Conservation (phyloP, 53 echinoderm and acorn worm genomes). For the Apostichopus leukothele region DNA sequence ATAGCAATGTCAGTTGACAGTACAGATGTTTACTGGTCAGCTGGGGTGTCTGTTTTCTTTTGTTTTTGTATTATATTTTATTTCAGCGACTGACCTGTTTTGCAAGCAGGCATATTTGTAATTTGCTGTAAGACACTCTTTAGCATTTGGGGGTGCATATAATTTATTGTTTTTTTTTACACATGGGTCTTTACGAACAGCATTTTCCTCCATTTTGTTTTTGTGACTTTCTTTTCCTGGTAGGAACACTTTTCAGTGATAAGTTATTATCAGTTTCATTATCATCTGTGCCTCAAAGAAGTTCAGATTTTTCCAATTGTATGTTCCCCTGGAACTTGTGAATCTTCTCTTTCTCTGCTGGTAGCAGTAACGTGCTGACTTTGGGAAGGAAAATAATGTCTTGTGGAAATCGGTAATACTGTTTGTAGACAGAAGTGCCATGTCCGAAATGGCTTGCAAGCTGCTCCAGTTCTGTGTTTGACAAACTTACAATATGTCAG, state of each 20-base stretch:
- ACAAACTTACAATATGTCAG: slow-evolving; percentile 45
- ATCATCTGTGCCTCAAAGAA: neutral
- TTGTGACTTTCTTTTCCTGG: neutral
- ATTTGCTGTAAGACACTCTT: neutral
- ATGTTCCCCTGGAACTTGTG: neutral
- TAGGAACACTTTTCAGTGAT: no score
- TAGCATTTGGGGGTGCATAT: slow-evolving; percentile 19
- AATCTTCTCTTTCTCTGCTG: slow-evolving; percentile 45
- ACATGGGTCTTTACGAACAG: no score
- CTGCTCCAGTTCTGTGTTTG: no score
- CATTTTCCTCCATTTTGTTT: slow-evolving; percentile 2
- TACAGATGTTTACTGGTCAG: no score
- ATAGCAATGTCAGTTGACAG: no score
- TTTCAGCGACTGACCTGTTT: neutral
- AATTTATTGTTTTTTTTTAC: neutral
- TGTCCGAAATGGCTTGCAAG: no score
- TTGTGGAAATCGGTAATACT: slow-evolving; percentile 53
- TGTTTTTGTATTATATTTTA: no score
- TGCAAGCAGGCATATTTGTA: slow-evolving; percentile 2
- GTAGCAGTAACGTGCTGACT: slow-evolving; percentile 42
- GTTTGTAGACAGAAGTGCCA: slow-evolving; percentile 12
- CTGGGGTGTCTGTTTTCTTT: no score
- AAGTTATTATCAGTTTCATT: neutral
- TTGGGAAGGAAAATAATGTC: slow-evolving; percentile 51
- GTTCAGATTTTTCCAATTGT: no score